Conservation (phyloP, 2,888 invertebrate species). For the Poecilobothrus nobilitatus region DNA sequence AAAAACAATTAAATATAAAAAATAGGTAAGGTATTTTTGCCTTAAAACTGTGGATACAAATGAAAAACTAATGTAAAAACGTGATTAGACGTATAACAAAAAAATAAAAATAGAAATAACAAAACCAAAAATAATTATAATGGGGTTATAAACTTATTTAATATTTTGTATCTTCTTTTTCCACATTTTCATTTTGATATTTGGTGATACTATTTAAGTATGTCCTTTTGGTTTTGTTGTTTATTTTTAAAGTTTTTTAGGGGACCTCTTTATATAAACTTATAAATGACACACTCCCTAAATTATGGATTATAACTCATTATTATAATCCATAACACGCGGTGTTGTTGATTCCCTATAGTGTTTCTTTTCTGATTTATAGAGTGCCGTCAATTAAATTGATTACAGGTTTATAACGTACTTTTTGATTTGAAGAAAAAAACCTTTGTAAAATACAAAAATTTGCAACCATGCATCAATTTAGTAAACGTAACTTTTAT, state of each 20-base stretch:
- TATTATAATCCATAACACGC: not conserved
- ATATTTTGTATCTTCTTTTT: not conserved
- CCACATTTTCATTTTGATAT: not conserved
- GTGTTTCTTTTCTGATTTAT: no score
- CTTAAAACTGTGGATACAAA: not conserved
- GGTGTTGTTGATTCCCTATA: no score
- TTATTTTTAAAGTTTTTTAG: not conserved
- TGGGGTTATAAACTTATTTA: conserved; percentile 3
- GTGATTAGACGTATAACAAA: no score
- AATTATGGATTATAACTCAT: conserved; percentile 4
- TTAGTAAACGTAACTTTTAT: no score
- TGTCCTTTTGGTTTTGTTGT: not conserved
- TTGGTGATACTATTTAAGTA: not conserved
- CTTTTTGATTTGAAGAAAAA: no score
- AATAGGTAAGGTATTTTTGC: not conserved
- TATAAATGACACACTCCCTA: conserved; percentile 7
- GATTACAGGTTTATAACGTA: no score
- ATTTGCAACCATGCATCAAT: no score
- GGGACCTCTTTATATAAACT: not conserved
- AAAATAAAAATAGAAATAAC: no score
- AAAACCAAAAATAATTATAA: not conserved
- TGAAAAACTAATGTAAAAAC: no score
- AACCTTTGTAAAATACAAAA: no score
- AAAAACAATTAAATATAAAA: no score
- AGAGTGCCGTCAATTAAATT: no score